Evolutionary conservation across 1,140 invertebrate genomes (phyloP).

Genomic region (Zaprionus camerounensis): DNA sequence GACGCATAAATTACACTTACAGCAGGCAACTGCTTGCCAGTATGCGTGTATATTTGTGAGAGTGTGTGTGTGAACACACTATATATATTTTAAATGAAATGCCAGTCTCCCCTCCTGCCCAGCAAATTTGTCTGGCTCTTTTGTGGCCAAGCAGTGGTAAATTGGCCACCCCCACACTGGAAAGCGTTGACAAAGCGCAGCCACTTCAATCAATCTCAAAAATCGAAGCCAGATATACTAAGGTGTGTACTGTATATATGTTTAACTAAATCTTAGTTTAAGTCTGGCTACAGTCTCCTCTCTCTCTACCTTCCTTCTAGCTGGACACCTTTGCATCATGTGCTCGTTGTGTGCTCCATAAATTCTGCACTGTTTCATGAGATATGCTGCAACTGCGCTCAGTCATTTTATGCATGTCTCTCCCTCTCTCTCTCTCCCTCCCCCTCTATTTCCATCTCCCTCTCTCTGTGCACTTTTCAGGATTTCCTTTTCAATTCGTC

Average conservation of each 20-base stretch:
- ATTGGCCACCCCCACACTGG: slow-evolving; percentile 41
- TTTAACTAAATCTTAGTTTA: not conserved
- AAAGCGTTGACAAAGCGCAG: slow-evolving; percentile 22
- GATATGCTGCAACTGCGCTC: not conserved
- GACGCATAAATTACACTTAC: slow-evolving; percentile 80
- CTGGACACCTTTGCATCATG: not conserved
- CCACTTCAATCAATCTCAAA: slow-evolving; percentile 41
- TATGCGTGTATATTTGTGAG: slow-evolving; percentile 47
- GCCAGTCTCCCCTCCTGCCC: slow-evolving; percentile 24
- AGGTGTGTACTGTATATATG: not conserved
- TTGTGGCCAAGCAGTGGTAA: slow-evolving; percentile 66
- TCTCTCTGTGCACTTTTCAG: slow-evolving; percentile 5
- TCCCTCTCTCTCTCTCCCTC: not conserved
- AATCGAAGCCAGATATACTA: not conserved
- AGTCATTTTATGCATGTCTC: not conserved
- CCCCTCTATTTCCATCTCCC: not conserved
- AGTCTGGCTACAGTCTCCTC: not conserved
- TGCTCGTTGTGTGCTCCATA: not conserved
- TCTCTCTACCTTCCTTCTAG: not conserved
- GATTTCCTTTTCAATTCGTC: slow-evolving; percentile 69
- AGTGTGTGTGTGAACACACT: slow-evolving; percentile 15
- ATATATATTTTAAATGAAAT: slow-evolving; percentile 73
- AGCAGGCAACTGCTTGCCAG: slow-evolving; percentile 52
- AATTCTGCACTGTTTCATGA: slow-evolving; percentile 4
- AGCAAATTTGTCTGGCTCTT: slow-evolving; percentile 20